Evolutionary conservation across 1,140 invertebrate genomes (phyloP).

Genomic region (Microplitis mediator): DNA sequence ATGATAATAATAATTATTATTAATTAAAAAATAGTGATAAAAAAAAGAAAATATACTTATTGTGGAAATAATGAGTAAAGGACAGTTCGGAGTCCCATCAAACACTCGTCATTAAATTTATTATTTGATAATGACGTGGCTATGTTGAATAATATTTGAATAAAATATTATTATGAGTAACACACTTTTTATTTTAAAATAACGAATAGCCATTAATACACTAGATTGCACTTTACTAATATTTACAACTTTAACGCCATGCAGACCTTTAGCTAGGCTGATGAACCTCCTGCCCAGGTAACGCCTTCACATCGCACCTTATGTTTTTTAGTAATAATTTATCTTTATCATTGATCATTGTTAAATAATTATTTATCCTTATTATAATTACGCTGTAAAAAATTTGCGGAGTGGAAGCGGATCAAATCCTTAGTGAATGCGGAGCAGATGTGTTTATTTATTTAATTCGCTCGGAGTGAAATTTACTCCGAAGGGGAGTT

Average conservation of each 20-base stretch:
- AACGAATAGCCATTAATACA: constrained; percentile 49
- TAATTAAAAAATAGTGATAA: too few relatives aligned
- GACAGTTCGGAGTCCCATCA: too few relatives aligned
- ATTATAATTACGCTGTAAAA: too few relatives aligned
- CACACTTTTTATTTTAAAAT: constrained; percentile 41
- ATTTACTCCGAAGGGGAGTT: too few relatives aligned
- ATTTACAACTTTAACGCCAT: constrained; percentile 60
- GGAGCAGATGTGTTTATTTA: too few relatives aligned
- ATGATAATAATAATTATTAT: not conserved
- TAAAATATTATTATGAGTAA: not conserved
- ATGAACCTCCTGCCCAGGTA: constrained; percentile 63
- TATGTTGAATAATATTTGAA: not conserved
- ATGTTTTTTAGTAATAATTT: constrained; percentile 43
- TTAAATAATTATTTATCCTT: not conserved
- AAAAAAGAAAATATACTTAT: not conserved
- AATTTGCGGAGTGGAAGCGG: too few relatives aligned
- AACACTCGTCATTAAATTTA: not conserved
- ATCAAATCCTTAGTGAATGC: too few relatives aligned
- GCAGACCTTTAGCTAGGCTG: constrained; percentile 64
- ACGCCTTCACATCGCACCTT: constrained; percentile 61
- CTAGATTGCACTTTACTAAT: constrained; percentile 60
- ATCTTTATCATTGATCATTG: constrained; percentile 20
- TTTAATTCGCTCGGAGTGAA: too few relatives aligned
- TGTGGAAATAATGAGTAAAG: too few relatives aligned
- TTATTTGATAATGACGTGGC: too few relatives aligned